phyloP scores from a whole-genome alignment of 2,113 vertebrate species.

The Nothobranchius furzeri region DNA sequence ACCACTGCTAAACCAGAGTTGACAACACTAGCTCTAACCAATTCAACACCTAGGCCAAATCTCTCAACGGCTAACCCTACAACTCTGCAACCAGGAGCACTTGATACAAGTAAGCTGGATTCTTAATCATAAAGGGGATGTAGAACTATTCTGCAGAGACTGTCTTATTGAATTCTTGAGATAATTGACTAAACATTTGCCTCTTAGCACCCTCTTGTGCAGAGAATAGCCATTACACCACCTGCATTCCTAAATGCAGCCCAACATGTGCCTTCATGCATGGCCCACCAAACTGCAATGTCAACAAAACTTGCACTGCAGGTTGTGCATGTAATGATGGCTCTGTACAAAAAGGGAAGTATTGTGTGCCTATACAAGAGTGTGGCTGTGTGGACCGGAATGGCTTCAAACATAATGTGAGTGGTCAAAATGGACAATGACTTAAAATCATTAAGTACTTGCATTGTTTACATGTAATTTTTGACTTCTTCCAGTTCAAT shows the following conservation, averaged over 20 bases:
- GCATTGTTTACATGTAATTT: too few relatives aligned
- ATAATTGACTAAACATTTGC: neutral
- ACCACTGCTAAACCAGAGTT: neutral
- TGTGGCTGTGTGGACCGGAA: slow-evolving; percentile 83
- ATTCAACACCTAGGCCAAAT: neutral
- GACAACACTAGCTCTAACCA: neutral
- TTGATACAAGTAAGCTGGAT: slow-evolving; percentile 35
- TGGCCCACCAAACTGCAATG: slow-evolving; percentile 74
- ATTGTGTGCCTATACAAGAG: slow-evolving; percentile 79
- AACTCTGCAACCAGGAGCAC: neutral
- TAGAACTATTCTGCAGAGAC: too few relatives aligned
- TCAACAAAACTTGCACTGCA: slow-evolving; percentile 64
- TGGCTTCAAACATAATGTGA: slow-evolving; percentile 77
- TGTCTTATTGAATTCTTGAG: too few relatives aligned
- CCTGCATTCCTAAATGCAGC: slow-evolving; percentile 79
- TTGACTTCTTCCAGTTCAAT: slow-evolving; percentile 68
- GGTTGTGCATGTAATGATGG: slow-evolving; percentile 84
- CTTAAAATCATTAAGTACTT: too few relatives aligned
- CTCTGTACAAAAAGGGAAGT: slow-evolving; percentile 72
- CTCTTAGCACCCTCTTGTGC: slow-evolving; percentile 77
- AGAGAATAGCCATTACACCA: slow-evolving; percentile 76
- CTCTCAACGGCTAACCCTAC: too few relatives aligned
- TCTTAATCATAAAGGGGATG: too few relatives aligned
- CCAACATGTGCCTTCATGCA: slow-evolving; percentile 81
- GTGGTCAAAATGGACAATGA: too few relatives aligned